Conservation (phyloP, 2,888 invertebrate genomes). For the Globia sparganii region DNA sequence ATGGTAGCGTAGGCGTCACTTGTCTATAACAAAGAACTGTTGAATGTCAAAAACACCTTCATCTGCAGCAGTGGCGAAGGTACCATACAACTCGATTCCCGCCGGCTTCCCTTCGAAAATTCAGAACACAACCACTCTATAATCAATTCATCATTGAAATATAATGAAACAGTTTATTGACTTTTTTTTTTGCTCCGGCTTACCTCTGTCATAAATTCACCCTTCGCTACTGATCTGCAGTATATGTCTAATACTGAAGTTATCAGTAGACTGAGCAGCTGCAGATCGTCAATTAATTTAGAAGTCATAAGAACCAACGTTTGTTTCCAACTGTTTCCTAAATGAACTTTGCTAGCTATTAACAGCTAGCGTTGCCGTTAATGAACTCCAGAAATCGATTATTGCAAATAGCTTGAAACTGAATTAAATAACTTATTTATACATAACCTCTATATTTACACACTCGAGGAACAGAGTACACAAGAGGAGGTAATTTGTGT, state of each 20-base stretch:
- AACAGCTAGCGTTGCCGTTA: conserved; percentile 4
- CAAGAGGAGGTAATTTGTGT: neutral
- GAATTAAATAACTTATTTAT: neutral
- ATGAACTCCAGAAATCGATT: conserved; percentile 22
- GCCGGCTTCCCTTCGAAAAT: too few species aligned
- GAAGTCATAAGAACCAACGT: neutral
- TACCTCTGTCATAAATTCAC: too few species aligned
- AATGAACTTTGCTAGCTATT: neutral
- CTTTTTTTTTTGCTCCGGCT: too few species aligned
- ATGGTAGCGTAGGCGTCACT: neutral
- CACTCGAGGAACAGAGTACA: neutral
- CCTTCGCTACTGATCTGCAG: too few species aligned
- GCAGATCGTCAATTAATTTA: neutral
- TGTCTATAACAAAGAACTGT: neutral
- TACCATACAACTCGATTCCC: too few species aligned
- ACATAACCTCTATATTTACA: neutral
- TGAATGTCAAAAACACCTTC: neutral
- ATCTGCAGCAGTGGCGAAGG: too few species aligned
- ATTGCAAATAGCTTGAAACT: conserved; percentile 16
- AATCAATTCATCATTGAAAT: too few species aligned
- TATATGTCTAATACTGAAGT: neutral
- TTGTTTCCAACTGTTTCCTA: conserved; percentile 14
- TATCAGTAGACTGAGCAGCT: neutral
- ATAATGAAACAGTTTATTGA: too few species aligned
- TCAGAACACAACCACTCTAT: too few species aligned